phyloP scores from a whole-genome alignment of 2,797 vertebrate species.

The Melopsittacus undulatus region DNA sequence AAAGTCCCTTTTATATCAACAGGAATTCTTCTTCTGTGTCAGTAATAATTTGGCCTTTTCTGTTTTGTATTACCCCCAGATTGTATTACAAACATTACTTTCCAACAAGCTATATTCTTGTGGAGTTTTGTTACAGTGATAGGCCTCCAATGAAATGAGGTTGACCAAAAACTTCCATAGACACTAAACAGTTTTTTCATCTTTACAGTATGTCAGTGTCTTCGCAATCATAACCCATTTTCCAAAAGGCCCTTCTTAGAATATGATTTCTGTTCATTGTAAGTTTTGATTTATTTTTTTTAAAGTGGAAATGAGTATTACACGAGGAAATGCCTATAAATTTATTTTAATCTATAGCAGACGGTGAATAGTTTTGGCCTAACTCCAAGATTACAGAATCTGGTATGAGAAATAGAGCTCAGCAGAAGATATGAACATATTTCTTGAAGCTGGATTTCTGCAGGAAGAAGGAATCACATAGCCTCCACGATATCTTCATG shows the following conservation, averaged over 20 bases:
- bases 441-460: background rate
- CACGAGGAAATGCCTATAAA: background rate
- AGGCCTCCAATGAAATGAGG: background rate
- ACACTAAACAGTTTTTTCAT: background rate
- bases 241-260: background rate
- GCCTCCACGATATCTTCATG: background rate
- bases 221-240: background rate
- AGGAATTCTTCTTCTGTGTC: background rate
- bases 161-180: background rate
- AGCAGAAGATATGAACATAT: background rate
- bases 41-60: background rate
- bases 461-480: background rate
- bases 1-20: background rate
- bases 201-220: background rate
- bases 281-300: background rate
- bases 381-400: background rate
- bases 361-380: background rate
- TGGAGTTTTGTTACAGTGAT: background rate
- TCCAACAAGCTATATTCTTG: background rate
- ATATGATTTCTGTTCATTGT: background rate
- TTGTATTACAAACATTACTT: background rate
- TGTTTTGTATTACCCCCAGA: background rate
- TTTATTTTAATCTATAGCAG: background rate
- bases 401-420: background rate
- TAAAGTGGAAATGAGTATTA: background rate